Conservation (phyloP, 1,140 invertebrate species). For the Drosophila mayri region DNA sequence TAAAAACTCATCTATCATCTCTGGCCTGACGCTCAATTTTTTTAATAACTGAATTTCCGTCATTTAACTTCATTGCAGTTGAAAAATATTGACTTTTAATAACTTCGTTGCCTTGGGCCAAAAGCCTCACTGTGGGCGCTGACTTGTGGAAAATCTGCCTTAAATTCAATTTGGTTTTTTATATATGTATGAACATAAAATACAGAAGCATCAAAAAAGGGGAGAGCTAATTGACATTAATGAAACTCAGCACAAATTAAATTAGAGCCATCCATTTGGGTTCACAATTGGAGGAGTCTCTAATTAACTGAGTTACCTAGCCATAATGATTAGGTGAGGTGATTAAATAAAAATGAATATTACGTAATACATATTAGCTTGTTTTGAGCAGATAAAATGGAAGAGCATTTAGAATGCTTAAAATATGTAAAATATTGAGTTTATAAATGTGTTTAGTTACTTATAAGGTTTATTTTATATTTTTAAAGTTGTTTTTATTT, state of each 20-base stretch:
- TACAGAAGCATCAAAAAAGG: constrained; percentile 3
- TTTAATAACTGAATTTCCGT: constrained; percentile 76
- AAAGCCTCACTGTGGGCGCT: constrained; percentile 44
- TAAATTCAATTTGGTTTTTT: constrained; percentile 53
- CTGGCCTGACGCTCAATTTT: constrained; percentile 34
- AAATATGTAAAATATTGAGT: not conserved
- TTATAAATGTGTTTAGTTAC: not conserved
- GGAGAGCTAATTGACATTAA: constrained; percentile 44
- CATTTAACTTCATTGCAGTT: constrained; percentile 66
- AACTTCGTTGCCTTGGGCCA: constrained; percentile 50
- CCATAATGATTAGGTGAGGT: constrained; percentile 21
- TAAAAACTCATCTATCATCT: constrained; percentile 64
- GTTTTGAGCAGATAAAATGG: not conserved
- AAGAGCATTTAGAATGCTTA: not conserved
- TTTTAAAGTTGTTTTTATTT: not conserved
- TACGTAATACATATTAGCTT: not conserved
- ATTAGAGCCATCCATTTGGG: constrained; percentile 27
- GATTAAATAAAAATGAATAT: constrained; percentile 11
- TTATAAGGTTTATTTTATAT: not conserved
- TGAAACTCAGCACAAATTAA: constrained; percentile 25
- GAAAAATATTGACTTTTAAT: constrained; percentile 78
- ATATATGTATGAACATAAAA: constrained; percentile 8
- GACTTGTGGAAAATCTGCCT: constrained; percentile 38
- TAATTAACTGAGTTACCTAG: constrained; percentile 24
- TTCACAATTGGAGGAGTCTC: constrained; percentile 3